These are phyloP conservation scores for Pachycephus smyrnensis DNA, from an alignment of 2,888 invertebrate species.

Conservation along the genomic window DNA sequence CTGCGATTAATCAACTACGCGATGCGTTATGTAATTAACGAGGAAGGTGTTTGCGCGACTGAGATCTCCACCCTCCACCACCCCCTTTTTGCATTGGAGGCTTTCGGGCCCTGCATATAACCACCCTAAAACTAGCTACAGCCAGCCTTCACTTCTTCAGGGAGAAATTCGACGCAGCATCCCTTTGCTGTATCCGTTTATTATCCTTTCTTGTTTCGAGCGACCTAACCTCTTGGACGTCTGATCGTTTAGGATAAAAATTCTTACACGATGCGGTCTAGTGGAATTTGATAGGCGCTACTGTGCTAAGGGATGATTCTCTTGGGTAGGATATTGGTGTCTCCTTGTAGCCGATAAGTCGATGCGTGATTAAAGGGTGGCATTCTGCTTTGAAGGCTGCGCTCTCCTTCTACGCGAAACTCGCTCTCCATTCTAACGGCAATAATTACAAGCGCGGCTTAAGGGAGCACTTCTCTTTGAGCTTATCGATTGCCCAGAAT, in stretches of 20 bases:
- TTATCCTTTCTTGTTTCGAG: too few species aligned
- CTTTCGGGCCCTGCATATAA: too few species aligned
- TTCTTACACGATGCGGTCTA: too few species aligned
- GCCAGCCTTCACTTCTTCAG: too few species aligned
- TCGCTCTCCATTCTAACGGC: conserved; percentile 33
- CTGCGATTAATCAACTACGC: conserved; percentile 44
- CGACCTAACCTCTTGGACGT: too few species aligned
- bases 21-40: conserved; percentile 38
- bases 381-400: conserved; percentile 60
- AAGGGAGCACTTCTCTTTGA: conserved; percentile 53
- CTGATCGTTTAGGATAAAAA: too few species aligned
- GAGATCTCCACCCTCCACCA: background rate
- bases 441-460: conserved; percentile 63
- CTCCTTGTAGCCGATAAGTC: conserved; percentile 57
- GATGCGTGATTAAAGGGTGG: conserved; percentile 65
- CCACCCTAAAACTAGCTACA: too few species aligned
- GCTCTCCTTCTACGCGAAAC: conserved; percentile 6
- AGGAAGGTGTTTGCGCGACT: conserved; percentile 19
- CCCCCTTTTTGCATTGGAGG: background rate
- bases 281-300: too few species aligned
- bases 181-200: too few species aligned
- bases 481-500: conserved; percentile 64
- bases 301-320: too few species aligned
- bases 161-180: too few species aligned
- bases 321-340: conserved; percentile 6